These are phyloP conservation scores for Theocolax elegans DNA, from an alignment of 1,140 invertebrate genomes.

Conservation along the genomic window DNA sequence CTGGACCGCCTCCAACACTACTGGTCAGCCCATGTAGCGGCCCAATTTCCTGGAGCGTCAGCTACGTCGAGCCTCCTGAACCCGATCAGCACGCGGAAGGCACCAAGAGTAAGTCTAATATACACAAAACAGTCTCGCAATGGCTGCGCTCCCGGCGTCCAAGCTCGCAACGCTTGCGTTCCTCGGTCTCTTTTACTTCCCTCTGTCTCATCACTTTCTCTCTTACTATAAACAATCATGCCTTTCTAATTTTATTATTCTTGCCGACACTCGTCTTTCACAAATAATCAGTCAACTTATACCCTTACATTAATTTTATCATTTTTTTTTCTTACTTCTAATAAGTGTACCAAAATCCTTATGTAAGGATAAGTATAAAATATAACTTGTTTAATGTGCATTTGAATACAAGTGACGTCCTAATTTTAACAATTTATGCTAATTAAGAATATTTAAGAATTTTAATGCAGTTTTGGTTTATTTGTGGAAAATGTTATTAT, in stretches of 20 bases:
- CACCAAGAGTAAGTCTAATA: slow-evolving; percentile 48
- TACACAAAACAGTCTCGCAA: not conserved
- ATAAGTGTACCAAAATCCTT: too few species aligned
- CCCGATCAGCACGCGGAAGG: slow-evolving; percentile 58
- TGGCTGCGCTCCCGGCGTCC: not conserved
- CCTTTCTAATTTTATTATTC: slow-evolving; percentile 7
- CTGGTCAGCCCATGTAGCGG: slow-evolving; percentile 64
- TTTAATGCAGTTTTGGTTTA: too few species aligned
- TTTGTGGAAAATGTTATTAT: not conserved
- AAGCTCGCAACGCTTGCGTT: slow-evolving; percentile 4
- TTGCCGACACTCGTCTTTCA: too few species aligned
- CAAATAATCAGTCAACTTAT: too few species aligned
- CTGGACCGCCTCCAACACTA: slow-evolving; percentile 61
- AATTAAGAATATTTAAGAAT: too few species aligned
- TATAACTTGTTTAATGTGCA: too few species aligned
- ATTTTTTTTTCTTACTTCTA: too few species aligned
- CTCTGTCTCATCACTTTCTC: not conserved
- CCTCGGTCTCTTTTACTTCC: not conserved
- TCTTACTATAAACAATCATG: slow-evolving; percentile 1
- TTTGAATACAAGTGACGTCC: too few species aligned
- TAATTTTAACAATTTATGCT: too few species aligned
- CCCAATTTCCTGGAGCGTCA: slow-evolving; percentile 64
- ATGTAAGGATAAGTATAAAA: too few species aligned
- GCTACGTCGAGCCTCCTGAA: slow-evolving; percentile 62
- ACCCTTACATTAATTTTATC: too few species aligned